A percentile compares a stretch with the other conserved stretches of the same genome.
These are phyloP conservation scores for Naja naja DNA, from an alignment of 2,113 vertebrate species.

Conservation along the genomic window DNA sequence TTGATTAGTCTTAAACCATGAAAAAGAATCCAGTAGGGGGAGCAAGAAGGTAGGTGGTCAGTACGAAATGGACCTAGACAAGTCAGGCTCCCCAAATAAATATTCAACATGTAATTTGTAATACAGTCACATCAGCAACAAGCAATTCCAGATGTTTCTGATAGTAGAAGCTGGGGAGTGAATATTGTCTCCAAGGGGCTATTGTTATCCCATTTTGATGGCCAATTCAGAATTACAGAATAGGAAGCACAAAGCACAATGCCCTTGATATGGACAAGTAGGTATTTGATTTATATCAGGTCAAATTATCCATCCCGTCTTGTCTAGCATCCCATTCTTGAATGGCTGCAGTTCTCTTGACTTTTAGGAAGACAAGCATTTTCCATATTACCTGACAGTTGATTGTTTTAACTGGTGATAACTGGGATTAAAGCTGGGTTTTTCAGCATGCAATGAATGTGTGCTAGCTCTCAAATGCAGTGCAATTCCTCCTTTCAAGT, in stretches of 20 bases:
- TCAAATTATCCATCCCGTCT: not conserved
- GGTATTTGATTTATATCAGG: not conserved
- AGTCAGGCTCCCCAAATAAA: not conserved
- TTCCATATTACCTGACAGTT: not conserved
- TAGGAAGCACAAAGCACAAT: not conserved
- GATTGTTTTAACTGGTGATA: not conserved
- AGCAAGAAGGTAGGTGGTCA: not conserved
- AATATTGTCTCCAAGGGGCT: not conserved
- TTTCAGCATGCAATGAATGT: not conserved
- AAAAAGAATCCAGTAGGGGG: not conserved
- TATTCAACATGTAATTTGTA: not conserved
- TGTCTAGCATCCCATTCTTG: not conserved
- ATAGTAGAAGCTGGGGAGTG: not conserved
- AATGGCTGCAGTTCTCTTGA: not conserved
- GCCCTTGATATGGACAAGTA: not conserved
- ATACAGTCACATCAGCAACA: not conserved
- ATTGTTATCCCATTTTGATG: not conserved
- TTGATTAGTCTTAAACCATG: constrained; percentile 26
- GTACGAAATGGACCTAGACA: not conserved
- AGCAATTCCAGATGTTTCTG: not conserved
- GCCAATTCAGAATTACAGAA: not conserved
- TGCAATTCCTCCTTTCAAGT: not conserved
- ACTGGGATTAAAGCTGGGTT: too few species aligned
- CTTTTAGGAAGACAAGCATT: too few species aligned
- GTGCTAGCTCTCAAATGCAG: not conserved